Conservation (phyloP, 92 coral and sea anemone species). For the Umimayanthus kanabou region DNA sequence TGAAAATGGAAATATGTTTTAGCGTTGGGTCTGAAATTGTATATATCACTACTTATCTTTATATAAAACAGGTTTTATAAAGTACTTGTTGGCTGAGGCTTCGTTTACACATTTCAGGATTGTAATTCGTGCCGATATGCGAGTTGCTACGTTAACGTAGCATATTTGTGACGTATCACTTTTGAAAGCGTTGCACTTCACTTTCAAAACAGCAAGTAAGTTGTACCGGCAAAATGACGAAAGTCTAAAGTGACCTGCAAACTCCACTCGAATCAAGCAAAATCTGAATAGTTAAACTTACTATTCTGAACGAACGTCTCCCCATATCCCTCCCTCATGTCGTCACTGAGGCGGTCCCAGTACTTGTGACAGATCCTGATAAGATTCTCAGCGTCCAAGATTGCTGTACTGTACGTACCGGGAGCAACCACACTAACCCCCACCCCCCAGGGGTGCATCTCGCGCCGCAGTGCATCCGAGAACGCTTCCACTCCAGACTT, state of each 20-base stretch:
- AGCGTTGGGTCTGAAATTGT: too few species aligned
- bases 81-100: too few species aligned
- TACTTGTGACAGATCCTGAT: conserved; percentile 29
- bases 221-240: too few species aligned
- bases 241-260: neutral
- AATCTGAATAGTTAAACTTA: neutral
- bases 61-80: too few species aligned
- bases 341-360: conserved; percentile 48
- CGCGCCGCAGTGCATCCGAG: conserved; percentile 56
- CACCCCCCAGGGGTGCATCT: conserved; percentile 49
- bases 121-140: too few species aligned
- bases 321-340: conserved; percentile 43
- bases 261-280: neutral
- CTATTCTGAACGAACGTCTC: conserved; percentile 43
- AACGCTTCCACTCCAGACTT: conserved; percentile 63
- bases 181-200: too few species aligned
- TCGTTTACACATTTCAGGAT: too few species aligned
- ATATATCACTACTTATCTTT: too few species aligned
- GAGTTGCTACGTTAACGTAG: too few species aligned
- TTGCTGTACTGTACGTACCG: conserved; percentile 48
- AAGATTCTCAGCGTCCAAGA: conserved; percentile 26
- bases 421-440: conserved; percentile 46
- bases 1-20: too few species aligned
- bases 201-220: too few species aligned
- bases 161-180: too few species aligned